Conservation (phyloP, 1,140 invertebrate genomes). For the Lepidurus packardi region DNA sequence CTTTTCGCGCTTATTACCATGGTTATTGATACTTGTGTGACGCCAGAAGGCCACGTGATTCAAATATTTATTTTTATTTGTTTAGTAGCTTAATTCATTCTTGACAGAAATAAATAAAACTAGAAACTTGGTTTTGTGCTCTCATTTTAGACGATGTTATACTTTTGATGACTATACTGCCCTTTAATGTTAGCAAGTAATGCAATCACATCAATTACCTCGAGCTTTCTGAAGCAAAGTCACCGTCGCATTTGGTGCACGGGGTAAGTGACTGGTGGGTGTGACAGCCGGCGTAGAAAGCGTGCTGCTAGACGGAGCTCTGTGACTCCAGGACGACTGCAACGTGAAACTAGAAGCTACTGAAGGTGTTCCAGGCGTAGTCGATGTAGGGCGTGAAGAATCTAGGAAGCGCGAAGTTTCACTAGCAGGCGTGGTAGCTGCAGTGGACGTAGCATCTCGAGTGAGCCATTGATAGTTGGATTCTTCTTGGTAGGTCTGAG, state of each 20-base stretch:
- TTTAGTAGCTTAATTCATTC: too few relatives aligned
- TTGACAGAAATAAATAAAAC: too few relatives aligned
- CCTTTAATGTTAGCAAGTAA: too few relatives aligned
- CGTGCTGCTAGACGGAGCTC: not conserved
- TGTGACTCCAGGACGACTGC: not conserved
- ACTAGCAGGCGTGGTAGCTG: constrained; percentile 10
- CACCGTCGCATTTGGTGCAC: constrained; percentile 79
- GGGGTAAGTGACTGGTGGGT: constrained; percentile 54
- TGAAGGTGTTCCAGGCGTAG: not conserved
- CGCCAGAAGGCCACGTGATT: too few relatives aligned
- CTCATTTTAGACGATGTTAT: too few relatives aligned
- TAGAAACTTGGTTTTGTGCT: too few relatives aligned
- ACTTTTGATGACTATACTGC: too few relatives aligned
- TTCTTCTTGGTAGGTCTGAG: not conserved
- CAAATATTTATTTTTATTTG: too few relatives aligned
- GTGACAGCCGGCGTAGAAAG: constrained; percentile 38
- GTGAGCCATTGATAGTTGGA: not conserved
- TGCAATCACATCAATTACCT: constrained; percentile 53
- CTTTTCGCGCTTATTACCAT: too few relatives aligned
- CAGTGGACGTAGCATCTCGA: not conserved
- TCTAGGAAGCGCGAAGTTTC: not conserved
- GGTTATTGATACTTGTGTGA: too few relatives aligned
- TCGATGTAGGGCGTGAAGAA: not conserved
- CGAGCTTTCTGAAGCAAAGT: constrained; percentile 80
- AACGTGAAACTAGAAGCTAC: not conserved